phyloP scores from a whole-genome alignment of 2,113 vertebrate species.

The Formicarius rufipectus region DNA sequence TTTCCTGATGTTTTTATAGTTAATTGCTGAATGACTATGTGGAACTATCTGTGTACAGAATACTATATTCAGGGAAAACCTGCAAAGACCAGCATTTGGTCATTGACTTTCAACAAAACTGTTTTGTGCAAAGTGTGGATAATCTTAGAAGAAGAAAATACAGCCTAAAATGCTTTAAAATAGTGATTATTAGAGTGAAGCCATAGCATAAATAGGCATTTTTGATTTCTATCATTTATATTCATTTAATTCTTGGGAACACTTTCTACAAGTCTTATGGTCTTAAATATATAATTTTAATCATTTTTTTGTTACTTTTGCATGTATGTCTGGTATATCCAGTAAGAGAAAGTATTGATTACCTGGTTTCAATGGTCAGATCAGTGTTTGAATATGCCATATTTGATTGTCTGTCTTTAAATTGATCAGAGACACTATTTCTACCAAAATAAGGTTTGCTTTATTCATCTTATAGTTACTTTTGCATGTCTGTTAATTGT shows the following conservation, averaged over 20 bases:
- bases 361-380: background rate
- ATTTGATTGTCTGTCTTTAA: background rate
- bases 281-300: background rate
- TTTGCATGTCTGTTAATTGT: background rate
- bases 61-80: background rate
- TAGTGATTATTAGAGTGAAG: background rate
- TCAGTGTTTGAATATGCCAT: background rate
- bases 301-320: background rate
- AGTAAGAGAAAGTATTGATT: background rate
- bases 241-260: background rate
- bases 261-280: background rate
- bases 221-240: background rate
- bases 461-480: background rate
- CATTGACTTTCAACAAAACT: background rate
- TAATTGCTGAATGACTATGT: background rate
- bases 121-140: background rate
- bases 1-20: background rate
- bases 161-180: background rate
- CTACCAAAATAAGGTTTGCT: background rate
- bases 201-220: background rate
- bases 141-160: background rate
- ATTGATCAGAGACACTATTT: background rate
- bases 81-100: background rate
- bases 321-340: background rate
- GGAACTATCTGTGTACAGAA: background rate